These are phyloP conservation scores for Sinhomidia bicolor DNA, from an alignment of 2,888 invertebrate genomes.

Conservation along the genomic window DNA sequence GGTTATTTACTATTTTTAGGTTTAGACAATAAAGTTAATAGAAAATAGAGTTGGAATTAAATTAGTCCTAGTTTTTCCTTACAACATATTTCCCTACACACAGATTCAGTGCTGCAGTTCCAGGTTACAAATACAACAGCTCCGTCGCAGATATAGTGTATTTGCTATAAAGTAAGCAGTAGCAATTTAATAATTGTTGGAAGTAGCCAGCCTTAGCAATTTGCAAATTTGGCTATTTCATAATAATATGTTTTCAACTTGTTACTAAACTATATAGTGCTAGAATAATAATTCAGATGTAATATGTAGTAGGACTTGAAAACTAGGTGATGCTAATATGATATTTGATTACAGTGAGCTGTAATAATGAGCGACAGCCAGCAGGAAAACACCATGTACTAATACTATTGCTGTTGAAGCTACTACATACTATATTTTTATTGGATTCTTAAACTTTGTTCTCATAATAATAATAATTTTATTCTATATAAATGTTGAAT, in stretches of 20 bases:
- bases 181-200: conserved; percentile 14
- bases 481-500: conserved; percentile 17
- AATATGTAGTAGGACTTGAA: neutral
- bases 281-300: neutral
- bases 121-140: too few species aligned
- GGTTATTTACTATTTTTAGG: too few species aligned
- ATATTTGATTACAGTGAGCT: neutral
- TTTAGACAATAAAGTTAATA: too few species aligned
- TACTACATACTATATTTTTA: too few species aligned
- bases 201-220: neutral
- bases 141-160: too few species aligned
- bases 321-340: too few species aligned
- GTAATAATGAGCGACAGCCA: conserved; percentile 22
- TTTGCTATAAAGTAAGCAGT: neutral
- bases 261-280: neutral
- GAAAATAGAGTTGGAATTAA: too few species aligned
- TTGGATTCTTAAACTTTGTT: conserved; percentile 14
- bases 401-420: conserved; percentile 41
- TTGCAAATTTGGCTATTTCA: neutral
- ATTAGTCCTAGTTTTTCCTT: too few species aligned
- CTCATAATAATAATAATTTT: neutral
- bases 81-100: too few species aligned
- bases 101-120: too few species aligned
- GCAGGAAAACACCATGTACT: conserved; percentile 9
- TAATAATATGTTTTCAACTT: neutral